Evolutionary conservation across 1,140 invertebrate genomes (phyloP).

Genomic region (Lamellibrachia luymesi): DNA sequence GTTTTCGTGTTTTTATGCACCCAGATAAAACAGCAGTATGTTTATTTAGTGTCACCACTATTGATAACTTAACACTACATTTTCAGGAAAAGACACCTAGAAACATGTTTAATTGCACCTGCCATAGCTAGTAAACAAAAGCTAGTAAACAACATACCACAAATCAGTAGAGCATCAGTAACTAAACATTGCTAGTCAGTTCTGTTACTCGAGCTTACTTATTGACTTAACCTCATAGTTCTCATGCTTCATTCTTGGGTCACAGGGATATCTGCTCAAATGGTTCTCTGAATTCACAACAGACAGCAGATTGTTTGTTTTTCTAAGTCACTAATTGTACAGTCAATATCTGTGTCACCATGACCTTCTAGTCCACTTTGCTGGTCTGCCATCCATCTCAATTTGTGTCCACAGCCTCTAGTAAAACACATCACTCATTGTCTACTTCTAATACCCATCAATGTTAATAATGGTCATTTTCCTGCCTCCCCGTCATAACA

Average conservation of each 20-base stretch:
- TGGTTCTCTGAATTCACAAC: neutral
- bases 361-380: neutral
- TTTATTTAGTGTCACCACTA: neutral
- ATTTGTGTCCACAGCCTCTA: neutral
- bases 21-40: neutral
- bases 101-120: neutral
- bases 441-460: neutral
- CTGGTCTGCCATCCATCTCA: neutral
- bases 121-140: neutral
- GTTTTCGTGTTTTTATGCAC: too few species aligned
- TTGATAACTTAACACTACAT: neutral
- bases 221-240: neutral
- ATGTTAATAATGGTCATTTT: neutral
- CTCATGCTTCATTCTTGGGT: neutral
- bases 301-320: neutral
- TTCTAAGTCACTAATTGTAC: neutral
- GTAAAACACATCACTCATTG: neutral
- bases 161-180: neutral
- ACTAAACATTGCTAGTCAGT: neutral
- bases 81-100: neutral
- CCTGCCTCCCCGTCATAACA: neutral
- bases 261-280: neutral
- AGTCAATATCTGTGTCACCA: neutral
- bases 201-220: neutral
- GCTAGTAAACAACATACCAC: neutral